phyloP scores from a whole-genome alignment of 2,888 invertebrate genomes.

The Villa cingulata region DNA sequence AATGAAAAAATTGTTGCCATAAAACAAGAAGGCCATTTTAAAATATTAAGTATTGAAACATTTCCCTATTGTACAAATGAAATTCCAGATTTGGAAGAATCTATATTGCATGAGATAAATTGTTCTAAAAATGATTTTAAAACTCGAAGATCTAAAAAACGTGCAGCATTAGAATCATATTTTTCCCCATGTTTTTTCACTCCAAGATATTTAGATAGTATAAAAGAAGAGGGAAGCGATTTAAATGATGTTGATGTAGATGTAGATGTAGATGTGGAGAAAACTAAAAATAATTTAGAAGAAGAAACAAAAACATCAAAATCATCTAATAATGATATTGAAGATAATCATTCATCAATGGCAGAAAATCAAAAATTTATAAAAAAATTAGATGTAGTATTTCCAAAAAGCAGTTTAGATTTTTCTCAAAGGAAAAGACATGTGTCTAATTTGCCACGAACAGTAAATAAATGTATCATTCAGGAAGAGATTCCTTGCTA shows the following conservation, averaged over 20 bases:
- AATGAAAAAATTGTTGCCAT: constrained; percentile 19
- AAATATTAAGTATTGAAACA: constrained; percentile 15
- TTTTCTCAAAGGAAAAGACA: constrained; percentile 25
- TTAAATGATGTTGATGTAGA: too few relatives aligned
- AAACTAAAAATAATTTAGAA: constrained; percentile 30
- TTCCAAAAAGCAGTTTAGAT: constrained; percentile 34
- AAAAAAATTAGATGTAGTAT: constrained; percentile 30
- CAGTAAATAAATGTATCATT: constrained; percentile 23
- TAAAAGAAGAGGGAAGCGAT: constrained; percentile 64
- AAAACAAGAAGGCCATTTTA: neutral
- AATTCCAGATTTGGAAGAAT: neutral
- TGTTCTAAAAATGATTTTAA: constrained; percentile 22
- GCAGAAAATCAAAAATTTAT: constrained; percentile 25
- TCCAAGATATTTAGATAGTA: constrained; percentile 58
- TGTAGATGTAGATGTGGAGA: too few relatives aligned
- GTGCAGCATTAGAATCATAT: constrained; percentile 42
- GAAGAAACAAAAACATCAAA: constrained; percentile 13
- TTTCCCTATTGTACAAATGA: constrained; percentile 11
- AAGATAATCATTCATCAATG: constrained; percentile 41
- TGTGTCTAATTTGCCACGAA: constrained; percentile 9
- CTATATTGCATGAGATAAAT: neutral
- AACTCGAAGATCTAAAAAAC: constrained; percentile 39
- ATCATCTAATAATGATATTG: constrained; percentile 23
- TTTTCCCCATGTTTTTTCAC: constrained; percentile 45
- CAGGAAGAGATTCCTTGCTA: constrained; percentile 36